These are phyloP conservation scores for Zoanthus solanderi DNA, from an alignment of 92 coral and sea anemone species.

Conservation along the genomic window DNA sequence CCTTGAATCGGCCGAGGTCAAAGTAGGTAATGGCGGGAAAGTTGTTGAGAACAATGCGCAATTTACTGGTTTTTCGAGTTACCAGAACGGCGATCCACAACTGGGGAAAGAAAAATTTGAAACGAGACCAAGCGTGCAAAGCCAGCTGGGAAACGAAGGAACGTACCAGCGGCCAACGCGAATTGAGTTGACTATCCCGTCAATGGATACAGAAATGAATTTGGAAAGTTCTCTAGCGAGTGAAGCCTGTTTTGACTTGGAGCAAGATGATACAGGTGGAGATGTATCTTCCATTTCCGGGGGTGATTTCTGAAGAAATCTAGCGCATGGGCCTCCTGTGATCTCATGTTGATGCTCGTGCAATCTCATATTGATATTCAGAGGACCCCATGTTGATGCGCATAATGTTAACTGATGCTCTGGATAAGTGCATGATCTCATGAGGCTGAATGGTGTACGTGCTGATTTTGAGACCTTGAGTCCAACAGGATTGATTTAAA, in stretches of 20 bases:
- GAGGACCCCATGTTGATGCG: too few species aligned
- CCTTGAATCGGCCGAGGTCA: not conserved
- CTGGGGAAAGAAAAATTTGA: not conserved
- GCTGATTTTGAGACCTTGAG: too few species aligned
- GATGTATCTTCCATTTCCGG: slow-evolving; percentile 95
- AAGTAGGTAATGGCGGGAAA: not conserved
- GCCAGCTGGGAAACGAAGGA: slow-evolving; percentile 7
- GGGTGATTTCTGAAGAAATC: slow-evolving; percentile 76
- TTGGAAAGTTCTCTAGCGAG: slow-evolving; percentile 72
- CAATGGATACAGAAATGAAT: slow-evolving; percentile 60
- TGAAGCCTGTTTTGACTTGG: slow-evolving; percentile 73
- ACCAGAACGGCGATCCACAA: not conserved
- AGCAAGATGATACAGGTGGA: slow-evolving; percentile 82
- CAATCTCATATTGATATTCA: not conserved
- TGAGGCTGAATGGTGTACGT: too few species aligned
- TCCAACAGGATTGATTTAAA: too few species aligned
- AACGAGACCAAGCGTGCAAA: slow-evolving; percentile 10
- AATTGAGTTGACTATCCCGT: slow-evolving; percentile 87
- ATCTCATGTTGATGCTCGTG: not conserved
- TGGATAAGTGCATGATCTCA: too few species aligned
- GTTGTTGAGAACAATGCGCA: slow-evolving; percentile 11
- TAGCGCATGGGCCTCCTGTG: not conserved
- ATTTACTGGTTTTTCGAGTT: slow-evolving; percentile 3
- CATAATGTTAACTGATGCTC: too few species aligned
- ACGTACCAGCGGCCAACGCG: slow-evolving; percentile 70